These are phyloP conservation scores for Magallana angulata DNA, from an alignment of 1,140 invertebrate genomes.

Conservation along the genomic window DNA sequence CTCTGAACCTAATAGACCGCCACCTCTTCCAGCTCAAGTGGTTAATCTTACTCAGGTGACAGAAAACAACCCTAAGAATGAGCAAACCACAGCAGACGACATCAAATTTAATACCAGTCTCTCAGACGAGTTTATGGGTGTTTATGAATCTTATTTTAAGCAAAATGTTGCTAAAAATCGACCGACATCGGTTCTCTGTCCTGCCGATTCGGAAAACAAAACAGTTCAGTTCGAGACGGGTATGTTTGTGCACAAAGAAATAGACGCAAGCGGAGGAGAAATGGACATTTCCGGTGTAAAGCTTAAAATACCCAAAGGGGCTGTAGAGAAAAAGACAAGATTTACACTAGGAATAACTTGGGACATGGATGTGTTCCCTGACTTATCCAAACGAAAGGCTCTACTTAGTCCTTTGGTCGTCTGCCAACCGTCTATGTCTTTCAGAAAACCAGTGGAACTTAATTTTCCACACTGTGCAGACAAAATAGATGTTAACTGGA, in stretches of 20 bases:
- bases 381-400: constrained; percentile 27
- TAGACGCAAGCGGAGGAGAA: constrained; percentile 38
- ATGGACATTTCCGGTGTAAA: constrained; percentile 43
- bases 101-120: constrained; percentile 8
- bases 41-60: background rate
- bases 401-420: constrained; percentile 50
- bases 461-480: constrained; percentile 54
- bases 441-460: constrained; percentile 48
- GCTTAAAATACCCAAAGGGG: constrained; percentile 48
- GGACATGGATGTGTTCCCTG: constrained; percentile 37
- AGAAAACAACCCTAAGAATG: background rate
- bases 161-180: background rate
- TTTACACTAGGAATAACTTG: constrained; percentile 56
- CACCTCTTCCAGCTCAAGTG: background rate
- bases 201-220: constrained; percentile 9
- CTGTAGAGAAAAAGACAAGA: constrained; percentile 32
- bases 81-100: constrained; percentile 4
- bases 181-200: constrained; percentile 17
- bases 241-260: constrained; percentile 50
- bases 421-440: constrained; percentile 45
- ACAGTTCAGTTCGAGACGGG: background rate
- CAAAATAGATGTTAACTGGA: constrained; percentile 44
- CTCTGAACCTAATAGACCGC: background rate
- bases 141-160: background rate
- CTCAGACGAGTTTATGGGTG: constrained; percentile 5